Evolutionary conservation across 2,888 invertebrate species (phyloP).

Genomic region (Parnassius apollo): DNA sequence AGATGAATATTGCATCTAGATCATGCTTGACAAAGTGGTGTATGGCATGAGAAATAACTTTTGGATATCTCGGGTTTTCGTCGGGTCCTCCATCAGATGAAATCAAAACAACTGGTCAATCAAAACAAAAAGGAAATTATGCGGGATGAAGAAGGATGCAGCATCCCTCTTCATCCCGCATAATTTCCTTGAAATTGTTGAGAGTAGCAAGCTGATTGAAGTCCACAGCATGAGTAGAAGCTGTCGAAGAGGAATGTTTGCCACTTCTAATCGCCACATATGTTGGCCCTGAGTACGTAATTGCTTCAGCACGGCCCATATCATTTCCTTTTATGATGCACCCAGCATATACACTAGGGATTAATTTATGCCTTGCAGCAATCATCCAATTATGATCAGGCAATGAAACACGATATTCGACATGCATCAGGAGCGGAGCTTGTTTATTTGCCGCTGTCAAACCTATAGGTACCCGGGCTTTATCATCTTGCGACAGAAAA

Average conservation of each 20-base stretch:
- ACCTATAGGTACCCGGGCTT: background rate
- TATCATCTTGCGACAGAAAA: background rate
- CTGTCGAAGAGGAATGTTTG: background rate
- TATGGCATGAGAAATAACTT: conserved; percentile 25
- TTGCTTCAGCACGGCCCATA: conserved; percentile 28
- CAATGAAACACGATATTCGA: conserved; percentile 6
- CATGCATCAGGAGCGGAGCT: background rate
- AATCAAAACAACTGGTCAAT: background rate
- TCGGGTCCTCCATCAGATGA: conserved; percentile 31
- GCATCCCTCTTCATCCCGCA: conserved; percentile 10
- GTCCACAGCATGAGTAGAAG: background rate
- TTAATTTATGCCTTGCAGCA: too few species aligned
- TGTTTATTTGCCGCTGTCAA: too few species aligned
- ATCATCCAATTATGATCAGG: too few species aligned
- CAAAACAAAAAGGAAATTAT: too few species aligned
- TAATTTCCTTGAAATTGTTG: background rate
- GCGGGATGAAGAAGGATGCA: too few species aligned
- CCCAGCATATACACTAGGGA: too few species aligned
- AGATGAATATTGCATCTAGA: too few species aligned
- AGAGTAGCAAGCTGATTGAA: background rate
- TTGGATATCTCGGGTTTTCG: conserved; percentile 33
- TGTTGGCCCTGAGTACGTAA: conserved; percentile 27
- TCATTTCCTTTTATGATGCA: conserved; percentile 30
- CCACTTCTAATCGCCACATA: conserved; percentile 19
- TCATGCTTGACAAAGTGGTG: background rate